Conservation (phyloP, 2,113 vertebrate genomes). For the Lycocorax pyrrhopterus region DNA sequence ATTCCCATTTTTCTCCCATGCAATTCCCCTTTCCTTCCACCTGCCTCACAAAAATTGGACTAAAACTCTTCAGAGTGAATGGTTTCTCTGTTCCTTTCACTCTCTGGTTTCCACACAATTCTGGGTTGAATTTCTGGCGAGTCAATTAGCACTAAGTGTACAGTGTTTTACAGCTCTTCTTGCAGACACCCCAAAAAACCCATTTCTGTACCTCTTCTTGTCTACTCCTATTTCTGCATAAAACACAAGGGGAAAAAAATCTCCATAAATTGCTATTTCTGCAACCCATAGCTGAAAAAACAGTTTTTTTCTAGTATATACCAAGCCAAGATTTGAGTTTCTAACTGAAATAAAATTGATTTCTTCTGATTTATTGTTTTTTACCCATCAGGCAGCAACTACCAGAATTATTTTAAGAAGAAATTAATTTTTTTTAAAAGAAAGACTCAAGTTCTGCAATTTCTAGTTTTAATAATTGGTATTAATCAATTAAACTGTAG, state of each 20-base stretch:
- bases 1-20: not conserved
- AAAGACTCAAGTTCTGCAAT: not conserved
- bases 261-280: not conserved
- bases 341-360: not conserved
- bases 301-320: rapidly evolving
- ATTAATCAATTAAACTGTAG: not conserved
- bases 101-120: not conserved
- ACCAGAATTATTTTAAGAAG: not conserved
- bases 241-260: not conserved
- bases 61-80: not conserved
- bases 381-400: not conserved
- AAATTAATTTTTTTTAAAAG: not conserved
- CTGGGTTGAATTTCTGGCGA: not conserved
- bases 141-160: not conserved
- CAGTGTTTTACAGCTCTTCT: not conserved
- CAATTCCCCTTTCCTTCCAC: not conserved
- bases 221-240: not conserved
- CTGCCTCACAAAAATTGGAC: not conserved
- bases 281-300: not conserved
- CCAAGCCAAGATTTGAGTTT: not conserved
- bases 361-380: not conserved
- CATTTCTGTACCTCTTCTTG: not conserved
- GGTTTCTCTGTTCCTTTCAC: not conserved
- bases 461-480: not conserved
- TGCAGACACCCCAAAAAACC: not conserved